Base-by-base conservation (phyloP, 92 coral and sea anemone species). In the Zoanthus sociatus region DNA sequence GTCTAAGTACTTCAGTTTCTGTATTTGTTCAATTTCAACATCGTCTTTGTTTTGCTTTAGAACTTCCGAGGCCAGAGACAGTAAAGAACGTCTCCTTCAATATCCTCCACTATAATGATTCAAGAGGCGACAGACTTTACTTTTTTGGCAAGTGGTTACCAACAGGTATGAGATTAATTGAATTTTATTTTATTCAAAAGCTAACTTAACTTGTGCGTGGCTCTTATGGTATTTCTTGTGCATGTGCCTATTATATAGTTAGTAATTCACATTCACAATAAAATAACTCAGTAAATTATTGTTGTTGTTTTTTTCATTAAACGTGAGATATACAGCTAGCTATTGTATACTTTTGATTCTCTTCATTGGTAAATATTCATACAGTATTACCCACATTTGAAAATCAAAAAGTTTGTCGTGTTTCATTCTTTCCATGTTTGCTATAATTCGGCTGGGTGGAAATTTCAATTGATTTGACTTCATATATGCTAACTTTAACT, bases 71-170 rank as follows among this genome's bases (percentile, higher is more conserved):
- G 14, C 84, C 84, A 42, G 44, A 10, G 53, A 73, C 55, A 12
- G 73, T 46, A n/a, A 13, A 64, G 42, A 79, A 79, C 50, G 84
- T 50, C 6, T 56, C 61, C 7, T 79, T 79, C 68, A 45, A 63
- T 8, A 79, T 79, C 44, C 18, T 79, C 13, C 84, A 64, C 18
- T 79, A 79, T n/a, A 14, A 18, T 14, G 45, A 45, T 18, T 20
- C 45, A 14, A 45, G 74, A n/a, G 60, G 37, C 9, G 84, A 79
- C 21, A 79, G 45, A 4, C 84, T 79, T 3, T 46, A n/a, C 58
- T 79, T 79, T 21, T 45, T 79, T 79, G 84, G 84, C 33, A 46
- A 63, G 63, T 79, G 84, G 84, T 9, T 20, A 0, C 9, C 84
- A 11, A n/a, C 84, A 67, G 72, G 72, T 67, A 67, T 17, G 70